Base-by-base conservation (phyloP, 2,888 invertebrate species). In the Drosophila merina region DNA sequence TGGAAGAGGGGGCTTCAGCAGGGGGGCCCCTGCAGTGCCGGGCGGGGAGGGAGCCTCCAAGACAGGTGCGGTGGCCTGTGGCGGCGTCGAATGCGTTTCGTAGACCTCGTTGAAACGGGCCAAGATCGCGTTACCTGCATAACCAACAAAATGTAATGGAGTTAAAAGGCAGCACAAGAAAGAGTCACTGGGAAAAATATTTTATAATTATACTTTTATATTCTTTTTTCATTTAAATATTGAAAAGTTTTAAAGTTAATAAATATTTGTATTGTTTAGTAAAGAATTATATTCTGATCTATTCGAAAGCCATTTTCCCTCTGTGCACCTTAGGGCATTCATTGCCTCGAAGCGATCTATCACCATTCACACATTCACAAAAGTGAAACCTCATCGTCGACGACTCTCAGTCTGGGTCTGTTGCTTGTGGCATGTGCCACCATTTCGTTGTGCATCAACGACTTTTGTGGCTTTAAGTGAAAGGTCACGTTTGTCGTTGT, bases 51-150 rank as follows among this genome's bases (percentile, higher is more conserved):
- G 44, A n/a, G 28, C n/a, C 8, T 42, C 60, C 40, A 42, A 26
- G 57, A 52, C 49, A 66, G 72, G 58, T 72, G 72, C 71, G 59
- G 66, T 60, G 33, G 70, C 47, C 56, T 78, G 54, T 59, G 77
- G 75, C 42, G 72, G 51, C 64, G 72, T 28, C 67, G 63, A 55
- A 55, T 71, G 77, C 30, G 74, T 62, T 71, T 74, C 89, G 88
- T 91, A 91, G 63, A 88, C 90, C 80, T 91, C 91, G 78, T 87
- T 81, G 74, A 91, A 89, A 62, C 90, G 91, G 70, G 89, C 86
- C 82, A 91, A 88, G 84, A 91, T 89, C 78, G 89, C 87, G 82
- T 91, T 91, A 83, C 91, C 91, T 91, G 80, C 62, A 48, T 45
- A 52, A 26, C 38, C 55, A 48, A 45, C 44, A 31, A 26, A 42